Base-by-base conservation (phyloP, 2,113 vertebrate species). In the Noturus placidus region DNA sequence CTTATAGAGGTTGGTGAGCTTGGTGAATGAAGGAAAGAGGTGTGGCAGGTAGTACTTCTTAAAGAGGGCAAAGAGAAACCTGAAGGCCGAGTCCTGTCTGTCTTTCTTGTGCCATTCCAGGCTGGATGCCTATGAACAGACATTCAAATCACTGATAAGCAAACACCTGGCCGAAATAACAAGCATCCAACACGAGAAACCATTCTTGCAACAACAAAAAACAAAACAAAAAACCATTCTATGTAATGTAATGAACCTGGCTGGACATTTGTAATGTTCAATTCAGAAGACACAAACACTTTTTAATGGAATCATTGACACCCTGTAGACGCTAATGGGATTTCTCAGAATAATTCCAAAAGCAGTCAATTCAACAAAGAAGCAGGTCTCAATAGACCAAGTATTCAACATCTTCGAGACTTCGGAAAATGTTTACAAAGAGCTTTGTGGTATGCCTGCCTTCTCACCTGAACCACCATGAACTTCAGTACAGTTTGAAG, bases 21-120 rank as follows among this genome's bases (percentile, higher is more conserved):
- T 99, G 87, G 97, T 97, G 93, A 99, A 99, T 56, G 97, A 96
- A 33, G 98, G 98, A 92, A 99, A 99, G 25, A 99, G 94, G 92
- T 99, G 97, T 87, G 97, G 97, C 94, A 99, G 96, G 91, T 99
- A 99, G 95, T 98, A 99, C 92, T 98, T 99, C 93, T 97, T 97
- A 94, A 99, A 99, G 72, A 99, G 95, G 33, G 96, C 95, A 92
- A 99, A 99, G 90, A 99, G 97, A 94, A 99, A 99, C 91, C 97
- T 97, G 95, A 99, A 99, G 52, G 98, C 97, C n/a, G 97, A 97
- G 93, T 99, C 97, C 92, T 97, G 96, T 93, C 97, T 98, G 88
- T 98, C 98, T 92, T 96, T 98, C 92, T 97, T 98, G 93, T 94
- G 97, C 98, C 98, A 99, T 92, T 99, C 97, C 91, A 99, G 95